phyloP scores from a whole-genome alignment of 2,888 invertebrate genomes.

The Molanna angustata region DNA sequence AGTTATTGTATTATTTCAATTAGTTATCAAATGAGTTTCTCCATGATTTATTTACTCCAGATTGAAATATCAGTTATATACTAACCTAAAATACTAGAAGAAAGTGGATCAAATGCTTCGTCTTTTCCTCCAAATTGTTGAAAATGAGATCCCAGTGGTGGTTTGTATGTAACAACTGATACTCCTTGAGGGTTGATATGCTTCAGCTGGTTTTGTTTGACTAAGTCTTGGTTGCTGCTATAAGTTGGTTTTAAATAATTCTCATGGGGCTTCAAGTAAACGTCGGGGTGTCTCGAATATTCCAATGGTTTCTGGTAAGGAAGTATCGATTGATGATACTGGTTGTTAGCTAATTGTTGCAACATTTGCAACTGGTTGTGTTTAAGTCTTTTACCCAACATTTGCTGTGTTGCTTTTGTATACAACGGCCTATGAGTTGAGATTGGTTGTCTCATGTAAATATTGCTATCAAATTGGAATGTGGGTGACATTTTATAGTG shows the following conservation, averaged over 20 bases:
- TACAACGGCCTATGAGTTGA: slow-evolving; percentile 44
- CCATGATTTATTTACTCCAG: no score
- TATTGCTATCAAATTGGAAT: slow-evolving; percentile 29
- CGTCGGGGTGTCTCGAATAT: slow-evolving; percentile 43
- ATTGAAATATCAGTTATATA: no score
- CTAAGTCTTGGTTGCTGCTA: background rate
- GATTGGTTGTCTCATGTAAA: slow-evolving; percentile 44
- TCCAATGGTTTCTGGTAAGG: slow-evolving; percentile 19
- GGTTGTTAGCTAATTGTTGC: slow-evolving; percentile 46
- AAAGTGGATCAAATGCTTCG: slow-evolving; percentile 39
- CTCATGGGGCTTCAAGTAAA: slow-evolving; percentile 44
- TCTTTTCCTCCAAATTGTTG: slow-evolving; percentile 47
- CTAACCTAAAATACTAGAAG: slow-evolving; percentile 47
- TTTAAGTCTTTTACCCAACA: slow-evolving; percentile 39
- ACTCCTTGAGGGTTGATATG: slow-evolving; percentile 31
- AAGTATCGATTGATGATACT: slow-evolving; percentile 32
- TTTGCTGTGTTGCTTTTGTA: slow-evolving; percentile 41
- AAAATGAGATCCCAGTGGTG: slow-evolving; percentile 36
- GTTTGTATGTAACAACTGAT: slow-evolving; percentile 31
- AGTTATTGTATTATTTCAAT: no score
- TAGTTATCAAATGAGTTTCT: no score
- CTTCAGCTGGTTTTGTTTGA: background rate
- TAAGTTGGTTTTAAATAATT: slow-evolving; percentile 37
- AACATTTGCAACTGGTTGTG: slow-evolving; percentile 41
- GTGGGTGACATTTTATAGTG: slow-evolving; percentile 42